phyloP scores from a whole-genome alignment of 2,888 invertebrate genomes.

The Leptodirus hochenwartii region DNA sequence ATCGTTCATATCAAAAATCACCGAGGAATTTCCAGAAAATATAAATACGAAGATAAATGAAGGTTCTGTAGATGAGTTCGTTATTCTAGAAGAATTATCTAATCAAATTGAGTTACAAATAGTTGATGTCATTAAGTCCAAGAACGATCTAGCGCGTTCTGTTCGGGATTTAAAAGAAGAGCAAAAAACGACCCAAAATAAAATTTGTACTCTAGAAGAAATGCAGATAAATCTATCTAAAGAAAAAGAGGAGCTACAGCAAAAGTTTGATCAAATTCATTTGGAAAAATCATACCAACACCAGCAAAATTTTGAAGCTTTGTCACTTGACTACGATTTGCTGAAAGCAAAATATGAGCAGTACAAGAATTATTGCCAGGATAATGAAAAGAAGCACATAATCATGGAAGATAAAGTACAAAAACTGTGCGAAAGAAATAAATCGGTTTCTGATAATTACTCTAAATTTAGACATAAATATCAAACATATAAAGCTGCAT shows the following conservation, averaged over 20 bases:
- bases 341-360: constrained; percentile 8
- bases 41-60: constrained; percentile 7
- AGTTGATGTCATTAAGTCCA: constrained; percentile 8
- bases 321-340: constrained; percentile 8
- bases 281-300: constrained; percentile 8
- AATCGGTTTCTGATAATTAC: constrained; percentile 10
- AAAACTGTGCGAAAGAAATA: constrained; percentile 10
- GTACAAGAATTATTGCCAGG: neutral
- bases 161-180: constrained; percentile 9
- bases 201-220: constrained; percentile 9
- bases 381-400: constrained; percentile 8
- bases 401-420: constrained; percentile 14
- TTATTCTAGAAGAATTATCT: constrained; percentile 9
- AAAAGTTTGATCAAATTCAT: constrained; percentile 10
- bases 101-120: constrained; percentile 10
- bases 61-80: constrained; percentile 5
- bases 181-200: constrained; percentile 9
- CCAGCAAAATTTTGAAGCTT: constrained; percentile 9
- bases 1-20: constrained; percentile 7
- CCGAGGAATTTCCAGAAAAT: constrained; percentile 7
- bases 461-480: constrained; percentile 9
- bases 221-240: constrained; percentile 6
- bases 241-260: constrained; percentile 9
- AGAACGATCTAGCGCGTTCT: constrained; percentile 7
- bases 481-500: constrained; percentile 8